Base-by-base conservation (phyloP, 1,140 invertebrate genomes). In the Samia ricini region DNA sequence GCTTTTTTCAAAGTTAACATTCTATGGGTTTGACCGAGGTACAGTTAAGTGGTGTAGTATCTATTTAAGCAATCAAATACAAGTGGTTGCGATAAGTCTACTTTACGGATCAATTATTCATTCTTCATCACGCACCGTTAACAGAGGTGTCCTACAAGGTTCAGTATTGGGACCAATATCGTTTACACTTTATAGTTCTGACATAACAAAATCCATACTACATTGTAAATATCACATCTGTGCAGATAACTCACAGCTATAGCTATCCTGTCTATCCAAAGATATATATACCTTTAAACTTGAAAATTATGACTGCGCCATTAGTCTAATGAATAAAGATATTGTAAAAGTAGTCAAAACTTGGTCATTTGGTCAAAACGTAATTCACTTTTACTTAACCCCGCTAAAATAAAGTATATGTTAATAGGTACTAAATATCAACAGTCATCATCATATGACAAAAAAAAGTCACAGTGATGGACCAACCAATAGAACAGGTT, bases 211-310 rank as follows among this genome's bases (percentile, higher is more conserved):
- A 1, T 56, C 23, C 8, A 24, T 56, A 21, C 4, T 56, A 18
- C 29, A 26, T 20, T 60, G 58, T 22, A 64, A 56, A 33, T 64
- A 64, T 22, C 57, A 56, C n/a, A 52, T 64, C 8, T 64, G 59
- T 33, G 62, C 62, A 7, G 62, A 64, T 24, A 49, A 64, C 19
- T 12, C 59, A 20, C 62, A 59, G 26, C 4, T 60, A 1, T 64
- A 60, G n/a, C 24, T 60, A 18, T 60, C 56, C n/a, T n/a, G n/a
- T n/a, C n/a, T n/a, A n/a, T n/a, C n/a, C n/a, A n/a, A n/a, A n/a
- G n/a, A n/a, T n/a, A n/a, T n/a, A n/a, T n/a, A n/a, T n/a, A n/a
- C n/a, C 4, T 64, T 64, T 56, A 60, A 42, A 15, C 33, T 15
- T 1, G 10, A 42, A 42, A 42, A 15, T 15, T 15, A 8, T 15